Evolutionary conservation across 2,888 invertebrate genomes (phyloP).

Genomic region (Timema cristinae): DNA sequence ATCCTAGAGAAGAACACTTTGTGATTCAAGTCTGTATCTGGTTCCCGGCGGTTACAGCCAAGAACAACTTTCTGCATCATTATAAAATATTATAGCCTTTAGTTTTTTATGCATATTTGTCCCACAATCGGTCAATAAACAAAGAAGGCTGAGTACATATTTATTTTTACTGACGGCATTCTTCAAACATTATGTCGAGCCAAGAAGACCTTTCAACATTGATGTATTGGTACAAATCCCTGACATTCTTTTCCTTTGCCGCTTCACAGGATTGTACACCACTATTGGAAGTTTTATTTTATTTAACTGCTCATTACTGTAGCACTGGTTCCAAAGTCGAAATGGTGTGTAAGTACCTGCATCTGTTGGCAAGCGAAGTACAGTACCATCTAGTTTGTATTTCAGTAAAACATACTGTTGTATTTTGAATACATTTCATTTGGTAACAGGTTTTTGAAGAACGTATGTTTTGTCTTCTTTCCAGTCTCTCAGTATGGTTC

Average conservation of each 20-base stretch:
- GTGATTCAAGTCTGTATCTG: neutral
- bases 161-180: neutral
- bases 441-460: neutral
- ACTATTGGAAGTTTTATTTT: neutral
- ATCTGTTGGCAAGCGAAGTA: neutral
- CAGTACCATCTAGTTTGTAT: neutral
- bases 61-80: neutral
- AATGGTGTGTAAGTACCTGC: conserved; percentile 1
- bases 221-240: neutral
- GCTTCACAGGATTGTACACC: neutral
- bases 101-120: neutral
- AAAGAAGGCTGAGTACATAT: neutral
- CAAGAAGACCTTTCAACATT: neutral
- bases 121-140: neutral
- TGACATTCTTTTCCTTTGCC: neutral
- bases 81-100: neutral
- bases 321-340: conserved; percentile 9
- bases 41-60: neutral
- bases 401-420: conserved; percentile 12
- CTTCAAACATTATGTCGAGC: neutral
- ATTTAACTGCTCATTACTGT: conserved; percentile 2
- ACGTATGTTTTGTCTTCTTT: neutral
- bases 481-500: conserved; percentile 6
- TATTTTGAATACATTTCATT: no score
- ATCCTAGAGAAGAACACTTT: neutral